Conservation (phyloP, 2,797 vertebrate species). For the Phoeniculus purpureus region DNA sequence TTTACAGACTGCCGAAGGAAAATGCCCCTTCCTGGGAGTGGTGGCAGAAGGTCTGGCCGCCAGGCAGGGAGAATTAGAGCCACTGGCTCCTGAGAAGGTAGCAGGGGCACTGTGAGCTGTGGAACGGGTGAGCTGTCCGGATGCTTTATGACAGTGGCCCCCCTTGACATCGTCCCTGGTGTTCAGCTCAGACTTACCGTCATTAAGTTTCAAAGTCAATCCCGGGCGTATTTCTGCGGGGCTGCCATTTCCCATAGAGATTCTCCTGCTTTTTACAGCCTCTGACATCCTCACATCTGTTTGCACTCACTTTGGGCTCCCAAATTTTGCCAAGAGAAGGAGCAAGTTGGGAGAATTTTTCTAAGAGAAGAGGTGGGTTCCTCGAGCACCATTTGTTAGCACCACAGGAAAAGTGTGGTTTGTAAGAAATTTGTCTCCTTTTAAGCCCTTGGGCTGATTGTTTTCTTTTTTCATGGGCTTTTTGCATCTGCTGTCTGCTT, state of each 20-base stretch:
- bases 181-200: accelerated
- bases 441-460: not conserved
- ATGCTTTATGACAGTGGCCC: not conserved
- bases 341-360: not conserved
- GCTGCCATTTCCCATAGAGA: not conserved
- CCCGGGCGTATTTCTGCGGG: not conserved
- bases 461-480: not conserved
- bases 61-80: not conserved
- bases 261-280: not conserved
- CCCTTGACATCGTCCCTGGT: not conserved
- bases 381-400: not conserved
- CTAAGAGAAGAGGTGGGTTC: not conserved
- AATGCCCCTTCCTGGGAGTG: not conserved
- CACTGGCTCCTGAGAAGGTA: accelerated
- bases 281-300: not conserved
- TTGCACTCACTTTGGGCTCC: not conserved
- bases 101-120: not conserved
- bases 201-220: not conserved
- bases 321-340: not conserved
- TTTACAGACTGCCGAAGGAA: not conserved
- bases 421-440: not conserved
- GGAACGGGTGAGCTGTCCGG: not conserved
- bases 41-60: accelerated
- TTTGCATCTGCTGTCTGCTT: not conserved
- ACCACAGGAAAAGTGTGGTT: not conserved